These are phyloP conservation scores for Otus scops DNA, from an alignment of 2,797 vertebrate genomes.

Conservation along the genomic window DNA sequence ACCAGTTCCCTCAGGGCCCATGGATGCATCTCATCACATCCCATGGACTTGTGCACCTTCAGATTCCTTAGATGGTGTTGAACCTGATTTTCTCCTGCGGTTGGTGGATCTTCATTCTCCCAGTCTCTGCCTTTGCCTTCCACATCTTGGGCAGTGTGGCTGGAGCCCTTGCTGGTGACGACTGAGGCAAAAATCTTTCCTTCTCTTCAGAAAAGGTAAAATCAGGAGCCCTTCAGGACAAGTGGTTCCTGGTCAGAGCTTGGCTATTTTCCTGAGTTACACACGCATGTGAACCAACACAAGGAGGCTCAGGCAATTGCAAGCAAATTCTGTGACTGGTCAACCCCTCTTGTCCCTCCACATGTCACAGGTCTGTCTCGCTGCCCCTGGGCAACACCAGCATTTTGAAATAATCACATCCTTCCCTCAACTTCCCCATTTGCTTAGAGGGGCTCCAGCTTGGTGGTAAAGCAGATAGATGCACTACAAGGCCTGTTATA, in stretches of 20 bases:
- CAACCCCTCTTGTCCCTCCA: background rate
- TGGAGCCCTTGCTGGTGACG: too few species aligned
- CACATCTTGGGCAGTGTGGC: too few species aligned
- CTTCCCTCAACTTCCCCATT: background rate
- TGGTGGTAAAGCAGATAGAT: background rate
- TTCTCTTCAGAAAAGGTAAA: background rate
- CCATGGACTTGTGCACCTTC: too few species aligned
- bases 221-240: background rate
- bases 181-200: too few species aligned
- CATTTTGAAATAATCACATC: accelerated
- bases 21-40: too few species aligned
- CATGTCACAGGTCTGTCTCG: background rate
- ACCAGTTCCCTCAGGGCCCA: too few species aligned
- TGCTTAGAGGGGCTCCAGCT: background rate
- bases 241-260: background rate
- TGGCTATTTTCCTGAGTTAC: background rate
- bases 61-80: too few species aligned
- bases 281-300: background rate
- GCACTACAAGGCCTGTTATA: background rate
- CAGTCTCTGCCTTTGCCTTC: too few species aligned
- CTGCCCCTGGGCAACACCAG: background rate
- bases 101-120: too few species aligned
- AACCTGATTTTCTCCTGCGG: too few species aligned
- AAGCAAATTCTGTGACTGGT: background rate
- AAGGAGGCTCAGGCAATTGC: background rate